These are phyloP conservation scores for Zoanthus solanderi DNA, from an alignment of 92 coral and sea anemone species.

Conservation along the genomic window DNA sequence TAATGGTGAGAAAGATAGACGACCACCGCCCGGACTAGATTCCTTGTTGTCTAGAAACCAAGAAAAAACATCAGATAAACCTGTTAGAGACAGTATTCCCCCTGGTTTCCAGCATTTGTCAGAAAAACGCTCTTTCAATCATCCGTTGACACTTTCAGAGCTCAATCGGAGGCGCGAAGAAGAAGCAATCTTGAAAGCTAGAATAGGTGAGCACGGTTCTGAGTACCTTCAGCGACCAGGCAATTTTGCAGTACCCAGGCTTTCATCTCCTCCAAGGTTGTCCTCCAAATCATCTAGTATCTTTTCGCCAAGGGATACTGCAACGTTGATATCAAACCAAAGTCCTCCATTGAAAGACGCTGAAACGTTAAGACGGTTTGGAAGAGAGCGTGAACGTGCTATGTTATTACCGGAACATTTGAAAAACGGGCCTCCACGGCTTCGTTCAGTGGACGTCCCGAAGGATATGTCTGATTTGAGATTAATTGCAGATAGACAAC, in stretches of 20 bases:
- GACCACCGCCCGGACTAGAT: constrained; percentile 61
- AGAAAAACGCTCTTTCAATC: constrained; percentile 71
- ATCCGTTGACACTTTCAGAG: constrained; percentile 83
- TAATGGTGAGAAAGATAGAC: constrained; percentile 79
- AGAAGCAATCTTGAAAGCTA: constrained; percentile 64
- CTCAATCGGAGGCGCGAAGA: constrained; percentile 91
- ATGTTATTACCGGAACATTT: constrained; percentile 66
- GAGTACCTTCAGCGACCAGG: constrained; percentile 69
- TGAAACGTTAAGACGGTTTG: constrained; percentile 32
- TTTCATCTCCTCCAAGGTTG: constrained; percentile 58
- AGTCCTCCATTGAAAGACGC: constrained; percentile 34
- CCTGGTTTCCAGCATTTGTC: constrained; percentile 66
- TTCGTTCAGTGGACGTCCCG: constrained; percentile 79
- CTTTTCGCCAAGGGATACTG: constrained; percentile 27
- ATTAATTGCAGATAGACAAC: constrained; percentile 67
- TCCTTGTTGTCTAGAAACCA: constrained; percentile 65
- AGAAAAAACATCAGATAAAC: constrained; percentile 75
- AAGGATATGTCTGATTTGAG: constrained; percentile 68
- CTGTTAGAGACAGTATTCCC: constrained; percentile 66
- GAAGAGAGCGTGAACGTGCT: constrained; percentile 64
- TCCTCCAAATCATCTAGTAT: constrained; percentile 18
- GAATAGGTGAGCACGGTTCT: constrained; percentile 58
- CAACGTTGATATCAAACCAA: constrained; percentile 3
- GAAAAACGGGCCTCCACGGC: constrained; percentile 89
- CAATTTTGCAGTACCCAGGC: constrained; percentile 70